phyloP scores from a whole-genome alignment of 2,797 vertebrate species.

The Salarias fasciatus region DNA sequence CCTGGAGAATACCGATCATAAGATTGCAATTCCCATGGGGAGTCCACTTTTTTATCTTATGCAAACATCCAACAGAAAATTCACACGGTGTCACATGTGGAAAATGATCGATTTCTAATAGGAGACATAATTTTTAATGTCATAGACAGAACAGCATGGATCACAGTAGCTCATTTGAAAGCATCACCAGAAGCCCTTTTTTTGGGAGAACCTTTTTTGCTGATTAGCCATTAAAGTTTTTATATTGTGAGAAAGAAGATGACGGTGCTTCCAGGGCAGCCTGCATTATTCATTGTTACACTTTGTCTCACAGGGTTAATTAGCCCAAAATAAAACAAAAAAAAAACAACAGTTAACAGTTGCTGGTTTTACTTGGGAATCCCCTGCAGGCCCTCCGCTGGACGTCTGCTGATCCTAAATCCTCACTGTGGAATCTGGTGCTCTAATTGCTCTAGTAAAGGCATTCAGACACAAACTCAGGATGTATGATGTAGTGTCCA shows the following conservation, averaged over 20 bases:
- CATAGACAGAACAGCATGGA: slow-evolving; percentile 17
- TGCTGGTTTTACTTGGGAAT: slow-evolving; percentile 19
- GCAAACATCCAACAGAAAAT: not conserved
- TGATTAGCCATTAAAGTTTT: slow-evolving; percentile 39
- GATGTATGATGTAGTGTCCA: slow-evolving; percentile 82
- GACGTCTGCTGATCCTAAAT: slow-evolving; percentile 9
- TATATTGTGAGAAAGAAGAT: slow-evolving; percentile 27
- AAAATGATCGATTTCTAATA: slow-evolving; percentile 13
- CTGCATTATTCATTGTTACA: slow-evolving; percentile 48
- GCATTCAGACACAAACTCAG: slow-evolving; percentile 81
- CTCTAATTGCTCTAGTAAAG: slow-evolving; percentile 44
- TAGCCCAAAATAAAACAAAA: slow-evolving; percentile 51
- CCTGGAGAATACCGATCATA: not conserved
- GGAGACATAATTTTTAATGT: slow-evolving; percentile 22
- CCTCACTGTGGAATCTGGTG: slow-evolving; percentile 5
- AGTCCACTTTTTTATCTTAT: slow-evolving; percentile 9
- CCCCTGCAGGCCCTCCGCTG: slow-evolving; percentile 1
- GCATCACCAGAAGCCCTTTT: slow-evolving; percentile 12
- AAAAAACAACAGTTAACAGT: slow-evolving; percentile 55
- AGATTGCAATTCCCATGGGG: not conserved
- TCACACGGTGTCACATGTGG: not conserved
- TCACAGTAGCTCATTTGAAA: slow-evolving; percentile 3
- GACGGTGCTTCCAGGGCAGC: slow-evolving; percentile 14
- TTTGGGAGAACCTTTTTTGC: slow-evolving; percentile 30
- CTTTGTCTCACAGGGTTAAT: slow-evolving; percentile 49